Base-by-base conservation (phyloP, 2,888 invertebrate genomes). In the Ormyrus nitidulus region DNA sequence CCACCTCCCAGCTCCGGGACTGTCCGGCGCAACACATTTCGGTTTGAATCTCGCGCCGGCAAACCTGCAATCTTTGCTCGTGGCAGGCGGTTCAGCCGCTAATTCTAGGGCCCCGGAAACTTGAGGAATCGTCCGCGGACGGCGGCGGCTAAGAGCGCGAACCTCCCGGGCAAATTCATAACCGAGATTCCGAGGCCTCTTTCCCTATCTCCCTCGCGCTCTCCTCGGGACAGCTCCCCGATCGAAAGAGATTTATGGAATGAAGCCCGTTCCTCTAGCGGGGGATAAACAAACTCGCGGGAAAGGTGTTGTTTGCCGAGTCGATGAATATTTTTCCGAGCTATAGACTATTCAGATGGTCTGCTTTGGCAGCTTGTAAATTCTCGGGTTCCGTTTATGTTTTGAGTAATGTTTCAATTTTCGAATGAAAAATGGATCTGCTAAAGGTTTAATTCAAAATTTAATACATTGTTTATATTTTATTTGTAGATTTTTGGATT, bases 21-120 rank as follows among this genome's bases (percentile, higher is more conserved):
- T 61, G 77, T 69, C 77, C 61, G 70, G 19, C 19, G 19, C 19
- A 19, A 19, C 19, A 77, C 62, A 73, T 81, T 81, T 81, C 66
- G 79, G 79, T 74, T 79, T n/a, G 72, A 72, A 79, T 81, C 66
- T 81, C 76, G 70, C 70, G 54, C 59, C 13, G 11, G 65, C 76
- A 65, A 87, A 86, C 87, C 88, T 87, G 84, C 87, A 88, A 88
- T 88, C 86, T 88, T 85, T 86, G 83, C 83, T 82, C 83, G 84
- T 84, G 84, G 72, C 70, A 56, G 78, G 19, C 78, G 11, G 68
- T 56, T 49, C 11, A 6, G 84, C 85, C 83, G 86, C 83, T 88
- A 88, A 88, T 88, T 88, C 86, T 86, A 88, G 87, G 85, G 71
- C 84, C 86, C 84, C 85, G 84, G 83, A 85, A 87, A 86, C 85